Conservation (phyloP, 2,113 vertebrate genomes). For the Cyanoramphus novaezelandiae region DNA sequence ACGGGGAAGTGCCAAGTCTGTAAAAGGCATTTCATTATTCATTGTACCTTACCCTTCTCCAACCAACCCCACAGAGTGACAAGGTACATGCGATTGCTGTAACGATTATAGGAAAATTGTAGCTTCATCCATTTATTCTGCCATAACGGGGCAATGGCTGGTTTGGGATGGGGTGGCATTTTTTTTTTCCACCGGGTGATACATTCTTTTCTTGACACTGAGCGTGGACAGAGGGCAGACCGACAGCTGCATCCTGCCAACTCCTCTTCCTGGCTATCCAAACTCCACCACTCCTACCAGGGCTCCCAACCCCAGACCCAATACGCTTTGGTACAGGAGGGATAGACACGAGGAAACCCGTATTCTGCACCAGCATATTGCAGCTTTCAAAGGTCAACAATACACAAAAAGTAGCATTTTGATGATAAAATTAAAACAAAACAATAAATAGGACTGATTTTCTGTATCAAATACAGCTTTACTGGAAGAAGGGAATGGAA, state of each 20-base stretch:
- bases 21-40: background rate
- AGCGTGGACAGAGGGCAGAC: background rate
- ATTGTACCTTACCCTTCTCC: background rate
- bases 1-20: background rate
- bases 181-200: background rate
- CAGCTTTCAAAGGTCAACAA: background rate
- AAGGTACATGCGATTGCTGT: background rate
- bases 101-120: background rate
- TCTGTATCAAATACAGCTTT: background rate
- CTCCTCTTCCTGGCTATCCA: background rate
- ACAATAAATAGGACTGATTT: background rate
- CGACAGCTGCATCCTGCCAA: background rate
- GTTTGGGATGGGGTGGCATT: background rate
- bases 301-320: background rate
- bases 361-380: background rate
- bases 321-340: accelerated
- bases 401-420: background rate
- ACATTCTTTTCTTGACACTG: background rate
- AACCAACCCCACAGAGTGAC: background rate
- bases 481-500: background rate
- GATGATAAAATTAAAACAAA: background rate
- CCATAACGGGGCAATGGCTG: background rate
- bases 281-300: background rate
- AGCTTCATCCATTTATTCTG: background rate
- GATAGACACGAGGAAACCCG: background rate